phyloP scores from a whole-genome alignment of 1,140 invertebrate species.

The Papilio polyxenes region DNA sequence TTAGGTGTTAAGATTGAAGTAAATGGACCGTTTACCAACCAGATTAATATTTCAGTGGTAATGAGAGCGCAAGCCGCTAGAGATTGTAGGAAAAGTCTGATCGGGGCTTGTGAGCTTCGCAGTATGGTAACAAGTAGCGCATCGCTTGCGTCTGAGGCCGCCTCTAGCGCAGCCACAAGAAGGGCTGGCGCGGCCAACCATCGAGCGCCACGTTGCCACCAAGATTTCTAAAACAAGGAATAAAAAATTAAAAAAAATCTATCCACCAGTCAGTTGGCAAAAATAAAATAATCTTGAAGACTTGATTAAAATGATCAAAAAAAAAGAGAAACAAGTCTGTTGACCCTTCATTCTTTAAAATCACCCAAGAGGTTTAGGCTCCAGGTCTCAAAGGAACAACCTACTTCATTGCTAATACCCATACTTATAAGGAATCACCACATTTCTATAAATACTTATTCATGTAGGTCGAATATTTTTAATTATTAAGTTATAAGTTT shows the following conservation, averaged over 20 bases:
- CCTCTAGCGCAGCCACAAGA: conserved; percentile 65
- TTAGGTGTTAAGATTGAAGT: background rate
- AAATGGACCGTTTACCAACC: conserved; percentile 48
- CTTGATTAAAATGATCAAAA: no score
- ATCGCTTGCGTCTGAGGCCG: conserved; percentile 67
- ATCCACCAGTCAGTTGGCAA: background rate
- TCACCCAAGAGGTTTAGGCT: background rate
- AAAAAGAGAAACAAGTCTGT: no score
- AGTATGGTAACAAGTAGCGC: conserved; percentile 61
- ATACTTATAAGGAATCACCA: no score
- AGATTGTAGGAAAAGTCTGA: conserved; percentile 52
- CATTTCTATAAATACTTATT: no score
- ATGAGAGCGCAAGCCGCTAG: conserved; percentile 60
- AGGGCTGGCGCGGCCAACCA: conserved; percentile 70
- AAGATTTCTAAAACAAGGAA: conserved; percentile 57
- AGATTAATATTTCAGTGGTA: conserved; percentile 70
- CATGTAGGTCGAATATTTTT: background rate
- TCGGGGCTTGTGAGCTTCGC: conserved; percentile 56
- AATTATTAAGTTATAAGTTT: background rate
- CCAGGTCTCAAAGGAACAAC: background rate
- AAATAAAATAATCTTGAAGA: background rate
- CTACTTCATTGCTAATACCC: background rate
- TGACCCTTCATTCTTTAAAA: background rate
- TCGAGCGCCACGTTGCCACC: conserved; percentile 67
- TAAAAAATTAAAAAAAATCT: background rate